Conservation (phyloP, 64 coral and sea anemone genomes). For the Acropora tenuis region DNA sequence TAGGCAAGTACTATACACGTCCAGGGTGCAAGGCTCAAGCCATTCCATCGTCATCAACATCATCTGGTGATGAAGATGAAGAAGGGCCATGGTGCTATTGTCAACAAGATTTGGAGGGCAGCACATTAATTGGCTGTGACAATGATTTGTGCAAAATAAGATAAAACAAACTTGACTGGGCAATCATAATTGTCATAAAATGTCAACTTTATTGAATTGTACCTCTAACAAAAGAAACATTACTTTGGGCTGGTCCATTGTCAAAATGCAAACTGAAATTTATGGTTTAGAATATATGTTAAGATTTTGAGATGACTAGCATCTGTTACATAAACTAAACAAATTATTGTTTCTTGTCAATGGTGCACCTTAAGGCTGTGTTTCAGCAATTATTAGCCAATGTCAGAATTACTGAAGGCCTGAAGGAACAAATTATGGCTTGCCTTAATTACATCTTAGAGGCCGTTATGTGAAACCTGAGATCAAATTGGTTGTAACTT, state of each 20-base stretch:
- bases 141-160: conserved; percentile 20
- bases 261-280: not conserved
- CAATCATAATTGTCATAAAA: conserved; percentile 2
- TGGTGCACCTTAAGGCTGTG: conserved; percentile 10
- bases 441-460: not conserved
- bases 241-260: not conserved
- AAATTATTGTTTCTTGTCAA: not conserved
- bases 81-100: conserved; percentile 39
- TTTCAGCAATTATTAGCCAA: not conserved
- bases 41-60: conserved; percentile 10
- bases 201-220: conserved; percentile 18
- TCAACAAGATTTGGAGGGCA: conserved; percentile 23
- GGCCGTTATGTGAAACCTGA: conserved; percentile 11
- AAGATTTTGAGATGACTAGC: not conserved
- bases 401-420: not conserved
- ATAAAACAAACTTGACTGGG: not conserved
- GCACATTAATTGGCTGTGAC: conserved; percentile 31
- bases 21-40: not conserved
- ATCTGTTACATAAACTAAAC: not conserved
- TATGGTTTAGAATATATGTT: not conserved
- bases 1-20: conserved; percentile 5
- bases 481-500: not conserved
- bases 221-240: conserved; percentile 7
- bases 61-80: conserved; percentile 16
- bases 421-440: conserved; percentile 18